These are phyloP conservation scores for Thinocorus orbignyianus DNA, from an alignment of 2,113 vertebrate species.

Conservation along the genomic window DNA sequence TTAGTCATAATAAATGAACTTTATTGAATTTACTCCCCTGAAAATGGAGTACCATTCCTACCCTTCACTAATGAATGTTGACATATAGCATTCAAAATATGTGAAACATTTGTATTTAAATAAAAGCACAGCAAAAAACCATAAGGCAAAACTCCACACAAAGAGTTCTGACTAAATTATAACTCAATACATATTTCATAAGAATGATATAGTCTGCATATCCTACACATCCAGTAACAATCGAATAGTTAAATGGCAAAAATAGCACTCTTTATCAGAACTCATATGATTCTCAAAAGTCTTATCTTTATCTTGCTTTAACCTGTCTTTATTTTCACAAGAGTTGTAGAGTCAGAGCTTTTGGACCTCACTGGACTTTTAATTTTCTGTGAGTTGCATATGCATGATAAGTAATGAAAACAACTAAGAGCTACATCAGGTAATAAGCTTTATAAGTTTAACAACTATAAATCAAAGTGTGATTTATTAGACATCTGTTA, in stretches of 20 bases:
- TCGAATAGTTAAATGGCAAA: background rate
- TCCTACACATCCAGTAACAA: background rate
- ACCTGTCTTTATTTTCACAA: background rate
- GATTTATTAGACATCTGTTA: background rate
- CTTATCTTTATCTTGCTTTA: background rate
- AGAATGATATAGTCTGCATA: background rate
- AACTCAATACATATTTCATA: background rate
- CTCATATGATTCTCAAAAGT: background rate
- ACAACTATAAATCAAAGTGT: background rate
- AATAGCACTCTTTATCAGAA: background rate
- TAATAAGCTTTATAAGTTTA: background rate
- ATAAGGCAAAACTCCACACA: background rate
- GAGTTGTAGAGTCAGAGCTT: background rate
- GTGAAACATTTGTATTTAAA: background rate
- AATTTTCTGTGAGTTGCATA: background rate
- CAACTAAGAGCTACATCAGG: background rate
- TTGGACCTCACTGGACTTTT: background rate
- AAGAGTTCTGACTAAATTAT: background rate
- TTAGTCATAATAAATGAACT: background rate
- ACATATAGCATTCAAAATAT: background rate
- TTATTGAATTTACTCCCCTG: background rate
- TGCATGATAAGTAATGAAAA: background rate
- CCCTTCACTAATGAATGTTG: background rate
- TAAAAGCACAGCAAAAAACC: background rate
- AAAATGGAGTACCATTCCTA: background rate